Evolutionary conservation across 2,113 vertebrate species (phyloP).

Genomic region (Heterochromis multidens): DNA sequence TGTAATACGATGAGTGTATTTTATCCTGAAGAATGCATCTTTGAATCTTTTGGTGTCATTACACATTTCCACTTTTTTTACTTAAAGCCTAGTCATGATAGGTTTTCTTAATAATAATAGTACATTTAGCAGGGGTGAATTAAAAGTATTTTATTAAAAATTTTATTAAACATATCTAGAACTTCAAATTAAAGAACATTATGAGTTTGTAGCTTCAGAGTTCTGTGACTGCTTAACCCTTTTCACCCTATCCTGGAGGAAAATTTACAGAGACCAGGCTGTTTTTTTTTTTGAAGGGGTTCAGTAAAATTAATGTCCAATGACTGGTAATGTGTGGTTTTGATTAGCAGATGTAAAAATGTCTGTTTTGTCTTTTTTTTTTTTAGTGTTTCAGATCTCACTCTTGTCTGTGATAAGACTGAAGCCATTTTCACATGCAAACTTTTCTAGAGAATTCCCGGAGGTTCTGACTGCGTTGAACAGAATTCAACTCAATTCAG

Average conservation of each 20-base stretch:
- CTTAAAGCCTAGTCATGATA: neutral
- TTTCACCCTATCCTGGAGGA: neutral
- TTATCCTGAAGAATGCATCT: neutral
- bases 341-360: neutral
- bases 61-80: neutral
- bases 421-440: neutral
- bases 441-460: accelerated
- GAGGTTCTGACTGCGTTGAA: neutral
- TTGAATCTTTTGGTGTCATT: neutral
- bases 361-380: neutral
- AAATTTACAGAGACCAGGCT: neutral
- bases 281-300: neutral
- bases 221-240: neutral
- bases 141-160: neutral
- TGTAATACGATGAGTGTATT: neutral
- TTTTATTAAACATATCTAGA: neutral
- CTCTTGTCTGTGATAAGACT: neutral
- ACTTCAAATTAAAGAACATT: neutral
- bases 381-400: neutral
- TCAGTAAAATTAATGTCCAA: neutral
- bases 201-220: neutral
- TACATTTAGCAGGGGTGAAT: neutral
- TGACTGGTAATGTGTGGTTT: neutral
- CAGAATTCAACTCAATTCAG: too few relatives aligned
- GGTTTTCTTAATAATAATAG: neutral